phyloP scores from a whole-genome alignment of 1,140 invertebrate species.

The Propsilocerus akamusi region DNA sequence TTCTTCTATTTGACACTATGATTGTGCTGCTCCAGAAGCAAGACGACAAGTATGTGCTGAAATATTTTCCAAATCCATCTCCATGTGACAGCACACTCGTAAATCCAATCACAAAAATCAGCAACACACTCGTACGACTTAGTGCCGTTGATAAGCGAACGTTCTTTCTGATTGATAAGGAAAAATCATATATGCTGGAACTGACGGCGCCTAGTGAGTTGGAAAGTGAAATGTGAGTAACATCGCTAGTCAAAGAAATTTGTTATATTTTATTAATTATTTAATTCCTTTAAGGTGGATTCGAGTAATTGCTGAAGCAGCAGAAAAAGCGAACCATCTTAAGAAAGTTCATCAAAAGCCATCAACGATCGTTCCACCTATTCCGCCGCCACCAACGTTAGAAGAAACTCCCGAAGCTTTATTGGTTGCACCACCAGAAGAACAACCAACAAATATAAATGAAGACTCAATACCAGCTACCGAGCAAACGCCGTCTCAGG shows the following conservation, averaged over 20 bases:
- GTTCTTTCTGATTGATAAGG: constrained; percentile 70
- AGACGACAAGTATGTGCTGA: constrained; percentile 69
- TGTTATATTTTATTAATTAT: background rate
- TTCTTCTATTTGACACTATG: constrained; percentile 70
- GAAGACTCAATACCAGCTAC: background rate
- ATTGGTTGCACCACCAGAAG: constrained; percentile 1
- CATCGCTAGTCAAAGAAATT: background rate
- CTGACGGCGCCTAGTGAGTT: constrained; percentile 55
- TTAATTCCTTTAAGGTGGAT: background rate
- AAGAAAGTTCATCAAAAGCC: background rate
- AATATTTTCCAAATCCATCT: constrained; percentile 42
- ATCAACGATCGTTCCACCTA: background rate
- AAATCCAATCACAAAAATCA: constrained; percentile 36
- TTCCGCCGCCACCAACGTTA: background rate
- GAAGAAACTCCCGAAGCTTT: constrained; percentile 1
- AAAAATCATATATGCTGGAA: constrained; percentile 73
- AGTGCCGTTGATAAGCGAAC: constrained; percentile 77
- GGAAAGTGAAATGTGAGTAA: constrained; percentile 59
- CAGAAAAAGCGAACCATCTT: background rate
- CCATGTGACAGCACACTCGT: constrained; percentile 32
- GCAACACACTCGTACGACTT: constrained; percentile 34
- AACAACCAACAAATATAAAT: too few species aligned
- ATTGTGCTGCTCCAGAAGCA: constrained; percentile 72
- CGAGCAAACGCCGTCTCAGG: background rate
- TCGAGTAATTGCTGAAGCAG: background rate